Conservation (phyloP, 2,113 vertebrate genomes). For the Ictalurus punctatus region DNA sequence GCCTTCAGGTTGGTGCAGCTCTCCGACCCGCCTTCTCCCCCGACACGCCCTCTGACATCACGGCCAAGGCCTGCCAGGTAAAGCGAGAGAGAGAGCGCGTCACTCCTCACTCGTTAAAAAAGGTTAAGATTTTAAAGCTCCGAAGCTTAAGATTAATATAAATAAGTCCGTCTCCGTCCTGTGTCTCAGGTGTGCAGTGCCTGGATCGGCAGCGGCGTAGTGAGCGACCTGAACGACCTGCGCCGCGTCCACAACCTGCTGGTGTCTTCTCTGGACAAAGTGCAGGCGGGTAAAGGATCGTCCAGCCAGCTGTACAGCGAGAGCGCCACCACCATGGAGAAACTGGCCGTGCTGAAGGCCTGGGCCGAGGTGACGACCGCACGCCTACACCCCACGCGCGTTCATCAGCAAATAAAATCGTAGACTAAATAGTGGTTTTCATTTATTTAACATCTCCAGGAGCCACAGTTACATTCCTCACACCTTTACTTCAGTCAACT, state of each 20-base stretch:
- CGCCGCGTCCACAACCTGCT: conserved; percentile 95
- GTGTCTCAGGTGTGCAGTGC: conserved; percentile 87
- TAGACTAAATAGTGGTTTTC: neutral
- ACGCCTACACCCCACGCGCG: neutral
- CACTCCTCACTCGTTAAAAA: neutral
- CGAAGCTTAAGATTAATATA: neutral
- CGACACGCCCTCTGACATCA: conserved; percentile 97
- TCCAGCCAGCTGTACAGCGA: conserved; percentile 95
- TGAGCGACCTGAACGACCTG: conserved; percentile 96
- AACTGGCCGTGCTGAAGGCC: conserved; percentile 92
- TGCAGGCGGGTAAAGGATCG: conserved; percentile 91
- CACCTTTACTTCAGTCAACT: neutral
- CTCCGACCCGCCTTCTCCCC: conserved; percentile 96
- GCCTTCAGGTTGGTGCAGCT: conserved; percentile 89
- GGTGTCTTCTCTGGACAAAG: conserved; percentile 96
- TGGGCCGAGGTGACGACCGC: conserved; percentile 90
- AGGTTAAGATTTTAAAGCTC: neutral
- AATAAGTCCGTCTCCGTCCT: neutral
- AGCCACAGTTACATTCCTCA: neutral
- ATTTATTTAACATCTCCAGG: neutral
- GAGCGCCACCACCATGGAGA: conserved; percentile 97
- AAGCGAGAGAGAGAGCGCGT: neutral
- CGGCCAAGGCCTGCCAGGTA: conserved; percentile 98
- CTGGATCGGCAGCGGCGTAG: conserved; percentile 97
- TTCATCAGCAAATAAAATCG: neutral